Base-by-base conservation (phyloP, 2,113 vertebrate genomes). In the Conger conger region DNA sequence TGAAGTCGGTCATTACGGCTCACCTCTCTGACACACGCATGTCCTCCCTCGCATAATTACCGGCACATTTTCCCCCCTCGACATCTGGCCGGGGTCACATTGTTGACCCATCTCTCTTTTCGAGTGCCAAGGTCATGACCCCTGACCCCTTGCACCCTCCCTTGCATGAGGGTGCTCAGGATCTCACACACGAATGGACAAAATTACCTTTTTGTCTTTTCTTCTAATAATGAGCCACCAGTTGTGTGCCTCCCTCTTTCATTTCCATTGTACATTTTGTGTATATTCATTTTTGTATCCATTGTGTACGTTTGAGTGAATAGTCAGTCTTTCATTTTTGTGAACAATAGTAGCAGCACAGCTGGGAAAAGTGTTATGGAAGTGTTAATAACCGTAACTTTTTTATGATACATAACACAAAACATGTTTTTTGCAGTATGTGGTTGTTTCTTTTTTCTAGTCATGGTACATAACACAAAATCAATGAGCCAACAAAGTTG, bases 131-230 rank as follows among this genome's bases (percentile, higher is more conserved):
- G 57, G n/a, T 36, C 33, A 76, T 83, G 30, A 5, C 50, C 76
- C 36, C 20, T 36, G 73, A 33, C 33, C 73, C 73, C 30, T 27
- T 27, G 57, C n/a, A 87, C 42, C 82, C 33, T 86, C 42, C 63
- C 18, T 82, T 33, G 57, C 73, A 38, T 9, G 17, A 38, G 73
- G 33, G 0, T 27, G n/a, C 42, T 84, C 68, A 63, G 33, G 77
- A 20, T 63, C 20, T 63, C 57, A 63, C 57, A 27, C 57, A 63
- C 57, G 27, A 63, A 63, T 63, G 57, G 27, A 27, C 57, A 27
- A 27, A 27, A 63, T 23, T 63, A 2, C 57, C 27, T 1, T 50
- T 63, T 27, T 8, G 5, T 8, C 76, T 35, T 36, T 36, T 76
- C 27, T 63, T 63, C 57, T 23, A 63, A 3, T 63, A 27, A 63